Base-by-base conservation (phyloP, 2,888 invertebrate species). In the Standfussiana lucernea region DNA sequence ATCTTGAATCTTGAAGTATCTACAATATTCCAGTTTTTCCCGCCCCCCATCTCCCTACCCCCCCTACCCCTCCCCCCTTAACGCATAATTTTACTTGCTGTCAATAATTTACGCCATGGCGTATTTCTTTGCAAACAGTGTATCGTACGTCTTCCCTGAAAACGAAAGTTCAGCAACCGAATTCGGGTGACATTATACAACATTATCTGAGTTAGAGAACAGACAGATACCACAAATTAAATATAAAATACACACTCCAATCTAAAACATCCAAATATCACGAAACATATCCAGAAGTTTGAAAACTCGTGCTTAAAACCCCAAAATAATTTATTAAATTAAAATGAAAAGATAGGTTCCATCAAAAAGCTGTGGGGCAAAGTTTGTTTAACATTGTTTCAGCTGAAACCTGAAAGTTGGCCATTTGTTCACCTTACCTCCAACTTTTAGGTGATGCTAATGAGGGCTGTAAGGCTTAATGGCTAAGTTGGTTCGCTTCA, bases 371-470 rank as follows among this genome's bases (percentile, higher is more conserved):
- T 70, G 65, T 40, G 42, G 59, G 77, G 75, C 80, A 76, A 83
- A 84, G 75, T 84, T 78, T 72, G 67, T 74, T 72, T 80, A 80
- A 87, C 81, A 75, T 77, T 79, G 69, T 86, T 86, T 72, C 75
- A 72, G 56, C 68, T 84, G 84, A 77, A 81, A 70, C 86, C 88
- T 84, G 68, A 88, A 88, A 88, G 87, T 88, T 88, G 11, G 59
- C 59, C 77, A 77, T 87, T 88, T 88, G 88, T 88, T 88, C 86
- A 82, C 79, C 76, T 75, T 77, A 62, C 53, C 71, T 21, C 56
- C 40, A 88, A 87, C 78, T 86, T 88, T 87, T 68, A 86, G 88
- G 88, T 80, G 79, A 84, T 80, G 80, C 74, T 88, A 88, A 88
- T 88, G 88, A 88, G 79, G 74, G 82, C 70, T 72, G 78, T 82